Conservation (phyloP, 37 sponge, comb jelly and placozoan genomes). For the Beroe ovata region DNA sequence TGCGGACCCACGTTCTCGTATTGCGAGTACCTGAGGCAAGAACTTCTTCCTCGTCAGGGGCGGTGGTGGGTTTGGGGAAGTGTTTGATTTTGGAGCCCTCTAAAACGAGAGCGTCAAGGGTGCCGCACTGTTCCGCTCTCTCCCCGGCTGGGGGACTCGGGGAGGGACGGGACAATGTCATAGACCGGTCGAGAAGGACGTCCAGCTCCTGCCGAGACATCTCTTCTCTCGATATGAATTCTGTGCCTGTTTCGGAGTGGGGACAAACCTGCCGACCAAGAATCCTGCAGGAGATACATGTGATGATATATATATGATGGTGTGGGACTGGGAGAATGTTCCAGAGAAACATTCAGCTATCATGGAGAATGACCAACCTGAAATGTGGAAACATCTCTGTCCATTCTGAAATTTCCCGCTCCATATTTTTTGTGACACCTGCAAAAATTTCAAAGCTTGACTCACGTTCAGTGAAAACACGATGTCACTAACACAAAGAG, state of each 20-base stretch:
- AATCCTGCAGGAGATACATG: conserved; percentile 1
- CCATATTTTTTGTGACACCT: conserved; percentile 26
- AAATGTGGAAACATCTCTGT: conserved; percentile 48
- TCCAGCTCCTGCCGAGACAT: conserved; percentile 21
- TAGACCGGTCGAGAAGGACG: conserved; percentile 9
- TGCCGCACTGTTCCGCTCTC: neutral
- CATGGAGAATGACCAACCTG: neutral
- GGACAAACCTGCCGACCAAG: conserved; percentile 6
- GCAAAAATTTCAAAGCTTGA: neutral
- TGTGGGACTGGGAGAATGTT: no score
- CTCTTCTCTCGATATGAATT: conserved; percentile 10
- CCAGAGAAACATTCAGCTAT: no score
- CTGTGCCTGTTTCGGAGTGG: conserved; percentile 30
- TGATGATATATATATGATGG: no score
- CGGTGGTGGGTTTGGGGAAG: neutral
- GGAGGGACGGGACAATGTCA: neutral
- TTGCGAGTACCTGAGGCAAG: conserved; percentile 26
- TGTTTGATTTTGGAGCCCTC: conserved; percentile 67
- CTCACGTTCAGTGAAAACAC: no score
- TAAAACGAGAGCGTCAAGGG: conserved; percentile 16
- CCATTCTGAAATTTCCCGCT: conserved; percentile 55
- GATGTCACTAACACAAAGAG: neutral
- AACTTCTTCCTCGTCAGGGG: conserved; percentile 11
- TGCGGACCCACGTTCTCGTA: no score
- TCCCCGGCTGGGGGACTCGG: neutral